phyloP scores from a whole-genome alignment of 1,140 invertebrate species.

The Cotesia vestalis region DNA sequence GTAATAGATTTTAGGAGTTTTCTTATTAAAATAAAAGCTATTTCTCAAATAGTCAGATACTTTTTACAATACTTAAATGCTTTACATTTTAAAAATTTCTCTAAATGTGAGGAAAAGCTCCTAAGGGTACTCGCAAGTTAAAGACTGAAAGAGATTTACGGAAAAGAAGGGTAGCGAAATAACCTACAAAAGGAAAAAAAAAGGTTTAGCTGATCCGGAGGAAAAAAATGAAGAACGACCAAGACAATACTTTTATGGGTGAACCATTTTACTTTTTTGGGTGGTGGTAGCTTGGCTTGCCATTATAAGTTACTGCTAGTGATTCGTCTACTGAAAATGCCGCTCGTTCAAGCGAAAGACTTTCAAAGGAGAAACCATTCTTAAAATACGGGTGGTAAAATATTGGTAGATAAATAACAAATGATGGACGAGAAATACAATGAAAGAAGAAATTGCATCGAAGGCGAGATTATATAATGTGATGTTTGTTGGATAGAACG shows the following conservation, averaged over 20 bases:
- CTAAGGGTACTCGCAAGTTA: background rate
- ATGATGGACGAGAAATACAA: background rate
- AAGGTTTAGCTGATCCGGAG: constrained; percentile 8
- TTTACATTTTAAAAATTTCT: constrained; percentile 10
- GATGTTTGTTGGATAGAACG: too few species aligned
- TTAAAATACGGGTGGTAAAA: background rate
- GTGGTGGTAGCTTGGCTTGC: constrained; percentile 11
- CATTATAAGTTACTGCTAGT: constrained; percentile 33
- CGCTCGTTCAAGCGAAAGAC: constrained; percentile 22
- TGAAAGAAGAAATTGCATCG: constrained; percentile 15
- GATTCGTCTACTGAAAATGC: constrained; percentile 35
- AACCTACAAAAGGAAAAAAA: constrained; percentile 2
- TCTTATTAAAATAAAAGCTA: constrained; percentile 13
- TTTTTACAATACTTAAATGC: background rate
- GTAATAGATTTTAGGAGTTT: background rate
- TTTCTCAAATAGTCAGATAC: background rate
- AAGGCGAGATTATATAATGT: background rate
- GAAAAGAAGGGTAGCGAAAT: background rate
- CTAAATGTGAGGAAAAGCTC: constrained; percentile 1
- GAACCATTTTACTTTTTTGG: constrained; percentile 2
- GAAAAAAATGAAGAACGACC: constrained; percentile 18
- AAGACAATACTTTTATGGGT: constrained; percentile 32
- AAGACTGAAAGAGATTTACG: background rate
- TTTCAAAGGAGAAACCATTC: constrained; percentile 8
- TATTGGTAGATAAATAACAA: too few species aligned